Evolutionary conservation across 1,140 invertebrate species (phyloP).

Genomic region (Harpegnathos saltator): DNA sequence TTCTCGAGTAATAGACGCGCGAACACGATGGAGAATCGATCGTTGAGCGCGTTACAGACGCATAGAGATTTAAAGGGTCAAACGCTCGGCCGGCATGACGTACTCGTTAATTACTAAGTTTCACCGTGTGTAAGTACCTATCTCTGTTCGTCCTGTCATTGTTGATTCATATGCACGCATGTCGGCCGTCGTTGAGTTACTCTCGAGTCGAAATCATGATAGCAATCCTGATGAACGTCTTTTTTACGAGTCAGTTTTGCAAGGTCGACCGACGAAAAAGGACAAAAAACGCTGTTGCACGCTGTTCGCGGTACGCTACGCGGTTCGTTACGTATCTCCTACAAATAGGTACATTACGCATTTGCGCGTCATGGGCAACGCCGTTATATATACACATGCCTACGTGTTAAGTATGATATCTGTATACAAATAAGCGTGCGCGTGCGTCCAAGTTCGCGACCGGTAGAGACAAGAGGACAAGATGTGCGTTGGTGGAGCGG

Average conservation of each 20-base stretch:
- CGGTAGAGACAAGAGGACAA: constrained; percentile 53
- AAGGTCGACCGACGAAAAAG: no score
- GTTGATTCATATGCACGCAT: no score
- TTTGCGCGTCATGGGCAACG: neutral
- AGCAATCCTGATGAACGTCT: no score
- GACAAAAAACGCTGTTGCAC: no score
- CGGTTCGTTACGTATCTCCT: no score
- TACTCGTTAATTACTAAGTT: constrained; percentile 41
- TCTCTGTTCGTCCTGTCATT: no score
- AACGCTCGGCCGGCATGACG: constrained; percentile 5
- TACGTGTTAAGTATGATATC: constrained; percentile 45
- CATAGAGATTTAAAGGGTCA: constrained; percentile 56
- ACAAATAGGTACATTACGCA: no score
- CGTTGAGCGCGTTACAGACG: constrained; percentile 58
- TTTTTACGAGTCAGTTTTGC: no score
- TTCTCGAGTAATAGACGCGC: constrained; percentile 10
- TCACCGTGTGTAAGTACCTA: neutral
- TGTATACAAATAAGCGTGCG: constrained; percentile 42
- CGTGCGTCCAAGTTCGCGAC: neutral
- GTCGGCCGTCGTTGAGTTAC: no score
- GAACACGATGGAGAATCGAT: constrained; percentile 51
- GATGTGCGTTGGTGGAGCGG: constrained; percentile 35
- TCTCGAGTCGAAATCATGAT: no score
- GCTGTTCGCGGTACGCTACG: no score
- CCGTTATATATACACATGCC: neutral